Evolutionary conservation across 2,113 vertebrate genomes (phyloP).

Genomic region (Rhinolophus ferrumequinum): DNA sequence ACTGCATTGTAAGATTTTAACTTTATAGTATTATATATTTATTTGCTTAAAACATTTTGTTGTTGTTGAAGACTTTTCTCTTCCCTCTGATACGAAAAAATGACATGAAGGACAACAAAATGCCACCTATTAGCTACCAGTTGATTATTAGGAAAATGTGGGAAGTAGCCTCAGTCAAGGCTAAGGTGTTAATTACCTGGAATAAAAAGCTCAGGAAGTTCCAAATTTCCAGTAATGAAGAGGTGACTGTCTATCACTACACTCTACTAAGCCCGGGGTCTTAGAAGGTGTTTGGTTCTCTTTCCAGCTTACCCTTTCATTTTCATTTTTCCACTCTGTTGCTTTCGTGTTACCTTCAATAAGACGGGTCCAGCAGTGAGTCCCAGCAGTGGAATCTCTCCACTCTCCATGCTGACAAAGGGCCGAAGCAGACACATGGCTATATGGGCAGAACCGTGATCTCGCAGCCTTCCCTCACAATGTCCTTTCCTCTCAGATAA

Average conservation of each 20-base stretch:
- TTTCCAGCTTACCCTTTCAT: background rate
- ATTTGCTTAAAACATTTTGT: background rate
- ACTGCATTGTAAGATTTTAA: slow-evolving; percentile 62
- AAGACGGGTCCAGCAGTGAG: background rate
- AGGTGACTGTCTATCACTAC: background rate
- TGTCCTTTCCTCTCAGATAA: background rate
- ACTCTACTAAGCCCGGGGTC: background rate
- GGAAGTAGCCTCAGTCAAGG: slow-evolving; percentile 29
- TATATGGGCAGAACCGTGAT: background rate
- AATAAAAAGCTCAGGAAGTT: slow-evolving; percentile 65
- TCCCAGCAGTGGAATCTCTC: background rate
- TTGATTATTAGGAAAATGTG: slow-evolving; percentile 66
- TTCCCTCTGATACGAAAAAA: slow-evolving; percentile 46
- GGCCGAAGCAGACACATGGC: fast-evolving
- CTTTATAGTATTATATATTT: slow-evolving; percentile 47
- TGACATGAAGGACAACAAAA: slow-evolving; percentile 50
- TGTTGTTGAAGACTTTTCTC: slow-evolving; percentile 61
- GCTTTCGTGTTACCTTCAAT: background rate
- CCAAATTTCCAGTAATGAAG: slow-evolving; percentile 42
- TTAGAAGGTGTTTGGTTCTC: background rate
- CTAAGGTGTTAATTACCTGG: slow-evolving; percentile 65
- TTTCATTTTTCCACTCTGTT: slow-evolving; percentile 26
- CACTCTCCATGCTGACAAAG: background rate
- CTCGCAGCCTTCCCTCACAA: background rate
- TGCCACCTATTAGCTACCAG: slow-evolving; percentile 62